Evolutionary conservation across 2,888 invertebrate genomes (phyloP).

Genomic region (Pyrrhosoma nymphula): DNA sequence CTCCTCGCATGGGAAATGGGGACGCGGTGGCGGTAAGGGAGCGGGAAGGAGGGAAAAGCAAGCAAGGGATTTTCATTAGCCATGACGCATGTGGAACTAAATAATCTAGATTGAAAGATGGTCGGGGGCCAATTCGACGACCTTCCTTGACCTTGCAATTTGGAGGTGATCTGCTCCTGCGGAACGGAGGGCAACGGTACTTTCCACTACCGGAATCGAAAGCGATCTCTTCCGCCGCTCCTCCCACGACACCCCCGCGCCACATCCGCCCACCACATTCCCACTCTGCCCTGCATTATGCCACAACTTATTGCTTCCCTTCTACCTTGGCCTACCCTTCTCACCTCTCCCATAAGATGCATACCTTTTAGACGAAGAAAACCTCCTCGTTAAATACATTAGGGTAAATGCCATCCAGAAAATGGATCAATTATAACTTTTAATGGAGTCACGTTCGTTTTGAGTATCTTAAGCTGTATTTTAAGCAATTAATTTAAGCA

Average conservation of each 20-base stretch:
- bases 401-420: not conserved
- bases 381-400: not conserved
- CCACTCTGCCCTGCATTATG: not conserved
- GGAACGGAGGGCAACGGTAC: not conserved
- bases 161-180: not conserved
- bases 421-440: conserved; percentile 17
- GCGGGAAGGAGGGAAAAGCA: not conserved
- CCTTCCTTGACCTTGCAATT: not conserved
- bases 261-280: not conserved
- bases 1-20: not conserved
- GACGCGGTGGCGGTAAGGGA: not conserved
- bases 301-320: not conserved
- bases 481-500: not conserved
- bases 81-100: not conserved
- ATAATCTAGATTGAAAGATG: not conserved
- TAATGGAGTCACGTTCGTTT: not conserved
- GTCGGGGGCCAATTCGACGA: not conserved
- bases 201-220: not conserved
- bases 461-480: not conserved
- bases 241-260: not conserved
- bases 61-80: not conserved
- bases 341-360: not conserved
- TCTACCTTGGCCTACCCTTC: not conserved
- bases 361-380: not conserved
- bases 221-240: not conserved